Base-by-base conservation (phyloP, 2,113 vertebrate species). In the mouse (Mus musculus) region DNA sequence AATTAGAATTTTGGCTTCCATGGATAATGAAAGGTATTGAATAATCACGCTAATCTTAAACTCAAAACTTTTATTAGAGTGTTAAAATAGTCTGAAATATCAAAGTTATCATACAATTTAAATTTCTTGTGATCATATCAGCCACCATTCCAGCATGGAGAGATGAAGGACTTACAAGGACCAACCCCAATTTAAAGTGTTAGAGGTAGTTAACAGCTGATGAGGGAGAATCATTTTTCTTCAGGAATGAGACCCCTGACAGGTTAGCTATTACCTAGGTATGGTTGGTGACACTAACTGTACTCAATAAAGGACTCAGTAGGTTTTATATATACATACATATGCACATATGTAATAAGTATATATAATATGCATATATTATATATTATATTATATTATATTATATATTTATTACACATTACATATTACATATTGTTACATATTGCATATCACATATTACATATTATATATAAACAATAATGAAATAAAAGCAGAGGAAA, bases 21-120 rank as follows among this genome's bases (percentile, higher is more conserved):
- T 61, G 73, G 54, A 28, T 88, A 36, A 56, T 88, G 39, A 87
- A 95, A 96, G 92, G 16, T 94, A 91, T 19, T 63, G n/a, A 75
- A 77, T 49, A 26, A 19, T 94, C 28, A 42, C 52, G 4, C 56
- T 80, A 81, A 76, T 85, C 54, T 77, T 54, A 92, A 88, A 65
- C 86, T 89, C n/a, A 90, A 56, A 2, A 36, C 36, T 92, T 80
- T 90, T 80, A 61, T 33, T 92, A 36, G 16, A 61, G 75, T 90
- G 39, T 73, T 90, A 85, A 39, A 92, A 39, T 94, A 90, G 46
- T 90, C 82, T 85, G 13, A 85, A 93, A 22, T 3, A 80, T 28
- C 5, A 4, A 86, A 4, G 9, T 36, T 67, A 69, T 33, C 6
- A 52, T 20, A 77, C 89, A 91, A 69, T 36, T 33, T 13, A 88